These are phyloP conservation scores for Petrocephalus zakoni DNA, from an alignment of 2,113 vertebrate genomes.

Conservation along the genomic window DNA sequence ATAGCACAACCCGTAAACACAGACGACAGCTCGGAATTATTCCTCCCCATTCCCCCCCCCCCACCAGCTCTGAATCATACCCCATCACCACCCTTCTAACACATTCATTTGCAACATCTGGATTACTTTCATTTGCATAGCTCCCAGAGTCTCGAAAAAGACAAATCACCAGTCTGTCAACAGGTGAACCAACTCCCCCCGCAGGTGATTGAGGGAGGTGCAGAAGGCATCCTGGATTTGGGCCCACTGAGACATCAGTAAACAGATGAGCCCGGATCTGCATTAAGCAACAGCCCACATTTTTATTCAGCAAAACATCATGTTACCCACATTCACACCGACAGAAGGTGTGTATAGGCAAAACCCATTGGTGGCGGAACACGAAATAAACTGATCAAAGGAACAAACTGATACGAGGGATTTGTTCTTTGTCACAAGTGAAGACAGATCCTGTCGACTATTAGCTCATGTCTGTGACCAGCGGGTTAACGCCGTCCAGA, in stretches of 20 bases:
- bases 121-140: not conserved
- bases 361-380: not conserved
- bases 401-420: not conserved
- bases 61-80: not conserved
- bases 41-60: not conserved
- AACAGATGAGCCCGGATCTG: too few species aligned
- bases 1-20: not conserved
- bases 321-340: not conserved
- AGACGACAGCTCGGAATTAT: not conserved
- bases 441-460: conserved; percentile 9
- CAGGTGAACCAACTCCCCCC: not conserved
- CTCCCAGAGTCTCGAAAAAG: not conserved
- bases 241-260: not conserved
- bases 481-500: not conserved
- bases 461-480: not conserved
- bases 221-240: not conserved
- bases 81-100: not conserved
- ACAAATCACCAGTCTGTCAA: not conserved
- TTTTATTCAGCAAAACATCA: not conserved
- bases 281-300: not conserved
- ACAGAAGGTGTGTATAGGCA: not conserved
- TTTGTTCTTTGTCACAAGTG: not conserved
- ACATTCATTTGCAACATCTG: conserved; percentile 9
- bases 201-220: not conserved
- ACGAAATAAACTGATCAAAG: not conserved